A percentile compares a stretch with the other conserved stretches of the same genome.
phyloP scores from a whole-genome alignment of 2,797 vertebrate genomes.

The Ptychadena robeensis region DNA sequence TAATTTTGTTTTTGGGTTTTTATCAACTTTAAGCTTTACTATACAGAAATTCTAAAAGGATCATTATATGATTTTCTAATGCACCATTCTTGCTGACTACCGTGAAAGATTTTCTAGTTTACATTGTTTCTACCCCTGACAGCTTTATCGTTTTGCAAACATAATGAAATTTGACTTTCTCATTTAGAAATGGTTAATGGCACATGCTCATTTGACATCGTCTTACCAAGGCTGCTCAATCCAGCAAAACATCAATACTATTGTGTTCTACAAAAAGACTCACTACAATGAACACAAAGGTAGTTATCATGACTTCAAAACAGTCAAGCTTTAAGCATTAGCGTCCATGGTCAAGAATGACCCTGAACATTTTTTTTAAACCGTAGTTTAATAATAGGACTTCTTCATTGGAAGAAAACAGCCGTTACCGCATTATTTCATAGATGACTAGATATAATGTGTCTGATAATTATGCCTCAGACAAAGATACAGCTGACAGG shows the following conservation, averaged over 20 bases:
- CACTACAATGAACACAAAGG: neutral
- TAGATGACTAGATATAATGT: slow-evolving; percentile 39
- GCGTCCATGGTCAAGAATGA: neutral
- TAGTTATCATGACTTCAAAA: neutral
- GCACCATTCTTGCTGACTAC: neutral
- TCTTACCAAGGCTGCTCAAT: neutral
- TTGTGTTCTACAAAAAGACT: neutral
- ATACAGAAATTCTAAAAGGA: neutral
- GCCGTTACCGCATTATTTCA: slow-evolving; percentile 41
- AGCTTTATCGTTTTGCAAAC: neutral
- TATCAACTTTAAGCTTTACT: too few relatives aligned
- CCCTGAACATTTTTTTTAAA: neutral
- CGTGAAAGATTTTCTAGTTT: neutral
- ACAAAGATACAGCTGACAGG: slow-evolving; percentile 43
- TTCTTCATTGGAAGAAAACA: slow-evolving; percentile 29
- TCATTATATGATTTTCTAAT: neutral
- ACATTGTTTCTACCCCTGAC: neutral
- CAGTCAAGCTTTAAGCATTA: neutral
- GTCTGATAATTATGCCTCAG: slow-evolving; percentile 42
- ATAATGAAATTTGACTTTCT: neutral
- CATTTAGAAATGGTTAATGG: neutral
- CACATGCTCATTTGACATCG: neutral
- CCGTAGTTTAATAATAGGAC: neutral
- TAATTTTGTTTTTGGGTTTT: too few relatives aligned
- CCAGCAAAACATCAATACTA: neutral